A percentile compares a stretch with the other conserved stretches of the same genome.
These are phyloP conservation scores for Mythimna lalbum DNA, from an alignment of 2,888 invertebrate species.

Conservation along the genomic window DNA sequence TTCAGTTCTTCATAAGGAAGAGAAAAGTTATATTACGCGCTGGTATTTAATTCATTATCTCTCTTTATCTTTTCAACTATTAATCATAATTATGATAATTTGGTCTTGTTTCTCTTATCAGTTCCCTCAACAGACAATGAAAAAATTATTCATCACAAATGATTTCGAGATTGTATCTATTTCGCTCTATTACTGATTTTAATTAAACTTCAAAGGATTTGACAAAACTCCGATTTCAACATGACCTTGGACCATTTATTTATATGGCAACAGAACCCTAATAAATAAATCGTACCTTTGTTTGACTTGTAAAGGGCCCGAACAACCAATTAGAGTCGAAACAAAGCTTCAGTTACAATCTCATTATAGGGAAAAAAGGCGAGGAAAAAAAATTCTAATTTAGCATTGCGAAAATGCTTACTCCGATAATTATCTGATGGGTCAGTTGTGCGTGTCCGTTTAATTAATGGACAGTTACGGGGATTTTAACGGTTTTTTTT, in stretches of 20 bases:
- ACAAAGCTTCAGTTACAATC: constrained; percentile 56
- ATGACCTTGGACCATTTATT: constrained; percentile 14
- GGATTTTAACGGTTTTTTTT: constrained; percentile 38
- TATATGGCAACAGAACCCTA: constrained; percentile 28
- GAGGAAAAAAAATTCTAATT: constrained; percentile 38
- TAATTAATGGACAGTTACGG: constrained; percentile 47
- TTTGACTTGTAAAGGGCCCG: constrained; percentile 55
- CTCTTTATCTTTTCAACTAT: neutral
- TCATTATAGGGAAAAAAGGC: constrained; percentile 54
- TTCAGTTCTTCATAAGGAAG: neutral
- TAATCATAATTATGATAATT: constrained; percentile 18
- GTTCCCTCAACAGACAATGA: neutral
- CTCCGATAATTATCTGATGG: constrained; percentile 54
- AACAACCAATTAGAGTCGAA: constrained; percentile 59
- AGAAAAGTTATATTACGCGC: neutral
- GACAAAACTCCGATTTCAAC: constrained; percentile 2
- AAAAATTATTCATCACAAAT: neutral
- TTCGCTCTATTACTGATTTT: neutral
- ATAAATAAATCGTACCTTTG: constrained; percentile 58
- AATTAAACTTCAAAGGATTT: constrained; percentile 16
- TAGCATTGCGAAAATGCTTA: constrained; percentile 47
- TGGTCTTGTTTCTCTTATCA: neutral
- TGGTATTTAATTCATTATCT: constrained; percentile 12
- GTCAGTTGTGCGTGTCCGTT: constrained; percentile 47
- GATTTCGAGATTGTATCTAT: neutral